A percentile compares a stretch with the other conserved stretches of the same genome.
Conservation (phyloP, 1,140 invertebrate genomes). For the Macrosteles quadrilineatus region DNA sequence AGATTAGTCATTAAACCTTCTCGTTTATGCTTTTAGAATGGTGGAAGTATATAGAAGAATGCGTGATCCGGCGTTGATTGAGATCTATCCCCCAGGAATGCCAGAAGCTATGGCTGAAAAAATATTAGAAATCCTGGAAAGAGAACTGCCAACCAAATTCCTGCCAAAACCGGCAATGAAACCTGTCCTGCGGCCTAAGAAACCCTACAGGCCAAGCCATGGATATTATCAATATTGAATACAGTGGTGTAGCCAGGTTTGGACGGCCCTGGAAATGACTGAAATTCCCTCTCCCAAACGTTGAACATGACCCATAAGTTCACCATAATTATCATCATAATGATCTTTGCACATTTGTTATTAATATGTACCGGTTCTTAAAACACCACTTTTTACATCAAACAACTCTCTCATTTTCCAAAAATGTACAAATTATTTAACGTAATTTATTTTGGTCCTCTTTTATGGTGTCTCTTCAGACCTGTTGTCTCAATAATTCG, state of each 20-base stretch:
- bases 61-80: background rate
- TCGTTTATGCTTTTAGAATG: background rate
- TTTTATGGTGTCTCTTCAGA: too few species aligned
- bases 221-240: background rate
- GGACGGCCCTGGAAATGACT: too few species aligned
- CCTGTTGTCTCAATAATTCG: too few species aligned
- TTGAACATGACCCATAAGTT: background rate
- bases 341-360: too few species aligned
- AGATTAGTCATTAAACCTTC: too few species aligned
- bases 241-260: background rate
- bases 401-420: background rate
- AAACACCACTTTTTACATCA: too few species aligned
- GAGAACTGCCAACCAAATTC: background rate
- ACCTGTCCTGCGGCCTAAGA: background rate
- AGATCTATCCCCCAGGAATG: background rate
- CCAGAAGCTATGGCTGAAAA: background rate
- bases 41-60: slow-evolving; percentile 1
- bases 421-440: background rate
- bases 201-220: too few species aligned
- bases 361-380: too few species aligned
- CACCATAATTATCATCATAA: background rate
- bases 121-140: background rate
- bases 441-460: too few species aligned
- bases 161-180: background rate
- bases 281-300: background rate